These are phyloP conservation scores for Plumapathes pennacea DNA, from an alignment of 92 coral and sea anemone genomes.

Conservation along the genomic window DNA sequence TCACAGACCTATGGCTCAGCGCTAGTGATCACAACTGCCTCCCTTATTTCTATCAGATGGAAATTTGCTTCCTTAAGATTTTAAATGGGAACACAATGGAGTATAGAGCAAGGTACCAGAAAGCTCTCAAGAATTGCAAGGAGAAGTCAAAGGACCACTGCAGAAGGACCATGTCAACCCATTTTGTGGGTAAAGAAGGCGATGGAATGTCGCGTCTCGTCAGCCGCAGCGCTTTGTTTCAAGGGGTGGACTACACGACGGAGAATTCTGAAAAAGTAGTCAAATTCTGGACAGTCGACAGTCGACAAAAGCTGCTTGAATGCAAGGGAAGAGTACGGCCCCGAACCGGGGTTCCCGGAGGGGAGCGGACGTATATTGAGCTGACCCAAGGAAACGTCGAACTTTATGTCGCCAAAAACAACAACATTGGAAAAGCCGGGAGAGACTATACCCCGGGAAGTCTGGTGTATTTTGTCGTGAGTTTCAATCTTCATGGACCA, in stretches of 20 bases:
- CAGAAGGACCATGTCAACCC: slow-evolving; percentile 44
- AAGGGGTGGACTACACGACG: slow-evolving; percentile 51
- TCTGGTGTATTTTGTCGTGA: slow-evolving; percentile 86
- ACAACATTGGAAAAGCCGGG: slow-evolving; percentile 70
- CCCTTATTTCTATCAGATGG: slow-evolving; percentile 73
- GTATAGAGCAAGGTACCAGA: slow-evolving; percentile 22
- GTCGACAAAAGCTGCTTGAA: slow-evolving; percentile 61
- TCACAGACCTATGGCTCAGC: slow-evolving; percentile 57
- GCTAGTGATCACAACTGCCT: slow-evolving; percentile 38
- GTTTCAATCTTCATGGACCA: slow-evolving; percentile 79
- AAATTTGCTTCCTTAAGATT: slow-evolving; percentile 59
- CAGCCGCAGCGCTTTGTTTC: slow-evolving; percentile 41
- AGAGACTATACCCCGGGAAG: slow-evolving; percentile 69
- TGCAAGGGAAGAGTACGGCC: slow-evolving; percentile 75
- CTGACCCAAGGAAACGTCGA: slow-evolving; percentile 76
- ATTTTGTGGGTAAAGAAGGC: slow-evolving; percentile 65
- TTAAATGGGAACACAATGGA: slow-evolving; percentile 60
- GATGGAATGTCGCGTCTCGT: slow-evolving; percentile 84
- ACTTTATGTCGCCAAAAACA: slow-evolving; percentile 78
- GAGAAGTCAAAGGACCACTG: slow-evolving; percentile 65
- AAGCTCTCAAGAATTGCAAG: slow-evolving; percentile 34
- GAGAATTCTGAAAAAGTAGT: slow-evolving; percentile 15
- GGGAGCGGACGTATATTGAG: slow-evolving; percentile 63
- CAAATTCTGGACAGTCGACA: slow-evolving; percentile 52
- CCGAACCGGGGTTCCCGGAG: slow-evolving; percentile 26